A percentile compares a stretch with the other conserved stretches of the same genome.
Evolutionary conservation across 2,113 vertebrate species (phyloP).

Genomic region (Uria lomvia): DNA sequence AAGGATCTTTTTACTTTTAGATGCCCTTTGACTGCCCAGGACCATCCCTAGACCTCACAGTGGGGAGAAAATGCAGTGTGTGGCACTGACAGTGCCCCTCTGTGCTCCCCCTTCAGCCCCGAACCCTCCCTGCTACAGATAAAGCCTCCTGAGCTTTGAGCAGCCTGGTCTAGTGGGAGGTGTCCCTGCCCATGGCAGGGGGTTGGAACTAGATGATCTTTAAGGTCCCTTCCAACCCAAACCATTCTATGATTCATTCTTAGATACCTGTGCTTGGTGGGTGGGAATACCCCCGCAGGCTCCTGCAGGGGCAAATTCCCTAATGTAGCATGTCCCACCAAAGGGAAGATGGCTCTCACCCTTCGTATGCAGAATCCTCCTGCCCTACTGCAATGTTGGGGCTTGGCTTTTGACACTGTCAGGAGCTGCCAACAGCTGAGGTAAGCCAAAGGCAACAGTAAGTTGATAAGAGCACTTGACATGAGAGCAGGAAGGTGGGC

Average conservation of each 20-base stretch:
- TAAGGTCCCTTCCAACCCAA: background rate
- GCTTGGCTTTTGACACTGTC: background rate
- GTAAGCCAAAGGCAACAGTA: background rate
- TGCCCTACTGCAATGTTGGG: background rate
- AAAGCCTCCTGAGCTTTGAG: background rate
- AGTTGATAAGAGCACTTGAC: background rate
- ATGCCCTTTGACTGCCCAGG: background rate
- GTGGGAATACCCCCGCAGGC: background rate
- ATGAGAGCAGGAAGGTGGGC: background rate
- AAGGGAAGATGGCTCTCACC: background rate
- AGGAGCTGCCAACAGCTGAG: background rate
- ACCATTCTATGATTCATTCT: background rate
- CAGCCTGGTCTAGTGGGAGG: background rate
- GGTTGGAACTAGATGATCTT: background rate
- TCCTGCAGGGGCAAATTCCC: background rate
- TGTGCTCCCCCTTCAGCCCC: accelerated
- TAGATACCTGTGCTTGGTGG: background rate
- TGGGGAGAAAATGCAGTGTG: background rate
- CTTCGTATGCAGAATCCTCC: background rate
- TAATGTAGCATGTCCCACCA: background rate
- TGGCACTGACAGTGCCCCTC: background rate
- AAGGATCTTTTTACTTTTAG: background rate
- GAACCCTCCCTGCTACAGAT: background rate
- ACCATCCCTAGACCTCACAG: background rate
- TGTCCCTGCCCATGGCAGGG: background rate